Conservation (phyloP, 2,113 vertebrate species). For the Entomyzon cyanotis region DNA sequence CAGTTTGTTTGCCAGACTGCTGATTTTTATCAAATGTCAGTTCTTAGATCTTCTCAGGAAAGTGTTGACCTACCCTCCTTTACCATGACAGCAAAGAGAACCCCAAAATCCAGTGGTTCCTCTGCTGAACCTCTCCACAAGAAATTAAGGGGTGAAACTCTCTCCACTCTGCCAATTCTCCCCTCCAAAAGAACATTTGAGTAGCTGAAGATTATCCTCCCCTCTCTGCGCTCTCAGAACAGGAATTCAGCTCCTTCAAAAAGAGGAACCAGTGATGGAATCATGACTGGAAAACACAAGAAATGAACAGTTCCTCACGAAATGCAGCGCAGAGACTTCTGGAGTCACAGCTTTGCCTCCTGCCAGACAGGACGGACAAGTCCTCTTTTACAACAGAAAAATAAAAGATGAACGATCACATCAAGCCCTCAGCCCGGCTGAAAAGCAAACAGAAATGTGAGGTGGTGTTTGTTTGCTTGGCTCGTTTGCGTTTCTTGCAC, state of each 20-base stretch:
- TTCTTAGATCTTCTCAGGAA: neutral
- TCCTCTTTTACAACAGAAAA: neutral
- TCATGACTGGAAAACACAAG: neutral
- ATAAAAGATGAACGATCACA: neutral
- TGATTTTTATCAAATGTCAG: neutral
- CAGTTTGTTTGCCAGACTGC: neutral
- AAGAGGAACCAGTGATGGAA: neutral
- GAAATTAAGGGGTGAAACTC: constrained; percentile 30
- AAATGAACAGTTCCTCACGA: neutral
- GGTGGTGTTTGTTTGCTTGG: neutral
- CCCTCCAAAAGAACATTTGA: neutral
- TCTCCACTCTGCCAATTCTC: neutral
- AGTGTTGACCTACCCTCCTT: neutral
- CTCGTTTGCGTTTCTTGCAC: neutral
- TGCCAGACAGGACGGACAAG: neutral
- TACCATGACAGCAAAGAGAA: neutral
- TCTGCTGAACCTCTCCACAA: constrained; percentile 10
- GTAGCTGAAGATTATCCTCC: neutral
- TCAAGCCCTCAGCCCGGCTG: neutral
- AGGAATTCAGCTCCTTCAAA: neutral
- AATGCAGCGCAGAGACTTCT: neutral
- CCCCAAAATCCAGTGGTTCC: neutral
- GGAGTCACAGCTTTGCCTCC: neutral
- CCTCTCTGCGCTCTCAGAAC: neutral
- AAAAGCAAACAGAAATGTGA: neutral